These are phyloP conservation scores for Rhincodon typus DNA, from an alignment of 2,797 vertebrate genomes.

Conservation along the genomic window DNA sequence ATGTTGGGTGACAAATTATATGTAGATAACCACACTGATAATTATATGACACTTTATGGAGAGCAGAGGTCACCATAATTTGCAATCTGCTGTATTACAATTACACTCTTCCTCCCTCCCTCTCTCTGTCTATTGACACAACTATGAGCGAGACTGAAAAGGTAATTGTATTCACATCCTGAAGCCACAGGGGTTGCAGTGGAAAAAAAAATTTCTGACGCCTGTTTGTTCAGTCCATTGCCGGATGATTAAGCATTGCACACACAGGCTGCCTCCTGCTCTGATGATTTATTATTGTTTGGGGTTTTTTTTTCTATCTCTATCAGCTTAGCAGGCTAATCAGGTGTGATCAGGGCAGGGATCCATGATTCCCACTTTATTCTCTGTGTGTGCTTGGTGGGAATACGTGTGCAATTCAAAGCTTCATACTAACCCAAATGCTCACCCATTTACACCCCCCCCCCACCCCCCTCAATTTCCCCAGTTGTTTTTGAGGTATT, in stretches of 20 bases:
- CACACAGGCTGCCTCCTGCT: constrained; percentile 43
- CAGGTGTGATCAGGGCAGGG: constrained; percentile 42
- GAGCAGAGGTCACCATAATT: constrained; percentile 31
- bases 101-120: constrained; percentile 14
- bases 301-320: constrained; percentile 42
- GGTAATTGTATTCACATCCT: constrained; percentile 35
- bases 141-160: constrained; percentile 27
- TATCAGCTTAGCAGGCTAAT: constrained; percentile 41
- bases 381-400: neutral
- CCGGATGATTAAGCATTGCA: constrained; percentile 39
- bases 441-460: too few relatives aligned
- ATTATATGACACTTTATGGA: constrained; percentile 32
- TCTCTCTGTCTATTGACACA: constrained; percentile 25
- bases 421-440: constrained; percentile 43
- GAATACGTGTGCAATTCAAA: constrained; percentile 14
- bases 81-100: constrained; percentile 26
- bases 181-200: constrained; percentile 32
- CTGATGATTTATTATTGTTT: constrained; percentile 42
- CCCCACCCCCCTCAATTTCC: neutral
- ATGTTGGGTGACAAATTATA: constrained; percentile 35
- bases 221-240: neutral
- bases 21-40: constrained; percentile 35
- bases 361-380: neutral
- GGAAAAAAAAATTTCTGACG: neutral
- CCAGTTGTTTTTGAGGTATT: constrained; percentile 44